Evolutionary conservation across 2,797 vertebrate genomes (phyloP), one percentile per base, ranked within the genome.

Genomic region (Muscicapa comitata): DNA sequence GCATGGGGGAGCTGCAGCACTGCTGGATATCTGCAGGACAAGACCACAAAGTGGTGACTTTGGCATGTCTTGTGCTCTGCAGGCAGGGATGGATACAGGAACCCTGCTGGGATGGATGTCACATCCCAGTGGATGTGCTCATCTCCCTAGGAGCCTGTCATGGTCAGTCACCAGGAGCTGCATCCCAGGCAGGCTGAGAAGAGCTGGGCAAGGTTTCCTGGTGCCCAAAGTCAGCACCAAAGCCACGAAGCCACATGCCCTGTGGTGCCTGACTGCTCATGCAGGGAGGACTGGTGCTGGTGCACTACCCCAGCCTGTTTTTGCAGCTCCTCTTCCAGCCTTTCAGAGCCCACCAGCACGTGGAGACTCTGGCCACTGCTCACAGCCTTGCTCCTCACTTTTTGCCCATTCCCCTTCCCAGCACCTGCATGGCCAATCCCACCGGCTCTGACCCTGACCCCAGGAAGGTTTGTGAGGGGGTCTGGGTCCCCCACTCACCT

Each of bases 51-150:
- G 73, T 8, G 28, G 21, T 1, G 1, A 29, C 48, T 24, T 45
- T 24, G 14, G 20, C 3, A 1, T 1, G 1, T 31, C 24, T 25
- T 2, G 0, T 0, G 0, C 38, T 35, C 31, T 0, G 0, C 7
- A 17, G 2, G 2, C 26, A 29, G 29, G 35, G 29, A 35, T 13
- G 17, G 42, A 24, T 24, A 9, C 13, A 54, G 62, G 29, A 73
- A 29, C 13, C 65, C 35, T 16, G 23, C 50, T 18, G 40, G 33
- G 21, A 13, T 11, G 26, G 40, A 19, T 35, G 13, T 4, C 66
- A 7, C 25, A 54, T 63, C 45, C 26, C 21, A 16, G 3, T 1
- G 7, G 29, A 14, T 15, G 29, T 16, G 9, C 9, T 1, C 28
- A 51, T 37, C 19, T 42, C 19, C 73, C 5, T 1, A 8, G 37